A percentile compares a stretch with the other conserved stretches of the same genome.
Evolutionary conservation across 2,888 invertebrate species (phyloP).

Genomic region (Acronicta psi): DNA sequence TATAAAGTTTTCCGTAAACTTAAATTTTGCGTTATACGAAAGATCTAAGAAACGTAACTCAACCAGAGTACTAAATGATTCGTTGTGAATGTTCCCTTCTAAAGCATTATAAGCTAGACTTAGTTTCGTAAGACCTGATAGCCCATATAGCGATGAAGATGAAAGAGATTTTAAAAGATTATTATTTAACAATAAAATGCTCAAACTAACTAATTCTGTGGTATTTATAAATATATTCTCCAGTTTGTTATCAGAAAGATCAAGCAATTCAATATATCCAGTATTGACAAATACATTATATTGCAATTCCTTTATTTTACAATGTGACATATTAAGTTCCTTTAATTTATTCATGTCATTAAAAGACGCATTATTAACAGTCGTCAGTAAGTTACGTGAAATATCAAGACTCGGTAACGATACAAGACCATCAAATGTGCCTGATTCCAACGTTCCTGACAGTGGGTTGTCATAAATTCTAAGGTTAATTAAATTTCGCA

Average conservation of each 20-base stretch:
- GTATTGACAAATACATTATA: conserved; percentile 70
- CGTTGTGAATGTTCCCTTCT: conserved; percentile 46
- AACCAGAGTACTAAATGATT: conserved; percentile 60
- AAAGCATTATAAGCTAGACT: conserved; percentile 67
- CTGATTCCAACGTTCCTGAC: conserved; percentile 62
- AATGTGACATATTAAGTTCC: conserved; percentile 71
- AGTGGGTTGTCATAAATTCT: conserved; percentile 73
- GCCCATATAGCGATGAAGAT: conserved; percentile 53
- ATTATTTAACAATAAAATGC: conserved; percentile 66
- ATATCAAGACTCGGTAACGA: conserved; percentile 72
- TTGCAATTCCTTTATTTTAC: conserved; percentile 66
- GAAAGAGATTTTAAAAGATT: conserved; percentile 66
- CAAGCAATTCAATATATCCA: conserved; percentile 66
- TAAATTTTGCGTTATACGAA: conserved; percentile 68
- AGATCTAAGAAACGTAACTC: conserved; percentile 68
- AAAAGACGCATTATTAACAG: conserved; percentile 72
- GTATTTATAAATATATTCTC: conserved; percentile 67
- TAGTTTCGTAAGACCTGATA: conserved; percentile 60
- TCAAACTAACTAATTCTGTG: conserved; percentile 64
- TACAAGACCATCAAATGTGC: conserved; percentile 70
- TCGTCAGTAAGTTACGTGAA: conserved; percentile 65
- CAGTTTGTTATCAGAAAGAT: conserved; percentile 74
- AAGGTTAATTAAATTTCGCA: conserved; percentile 67
- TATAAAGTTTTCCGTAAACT: conserved; percentile 57
- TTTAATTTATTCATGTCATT: conserved; percentile 68